phyloP scores from a whole-genome alignment of 2,888 invertebrate species.

The Lasioglossum malachurum region DNA sequence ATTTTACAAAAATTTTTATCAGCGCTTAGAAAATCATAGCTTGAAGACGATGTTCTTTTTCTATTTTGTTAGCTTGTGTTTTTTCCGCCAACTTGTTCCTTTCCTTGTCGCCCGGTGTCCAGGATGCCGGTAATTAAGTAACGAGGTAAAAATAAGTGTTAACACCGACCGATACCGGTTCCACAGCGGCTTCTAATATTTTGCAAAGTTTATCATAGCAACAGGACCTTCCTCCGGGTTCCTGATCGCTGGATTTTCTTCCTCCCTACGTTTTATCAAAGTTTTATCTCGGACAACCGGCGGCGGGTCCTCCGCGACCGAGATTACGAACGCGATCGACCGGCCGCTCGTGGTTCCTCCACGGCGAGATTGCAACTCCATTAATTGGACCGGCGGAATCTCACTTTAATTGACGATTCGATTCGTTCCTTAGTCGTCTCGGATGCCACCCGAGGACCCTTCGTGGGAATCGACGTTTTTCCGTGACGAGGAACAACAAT shows the following conservation, averaged over 20 bases:
- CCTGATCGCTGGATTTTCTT: neutral
- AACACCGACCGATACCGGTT: constrained; percentile 57
- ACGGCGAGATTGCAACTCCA: constrained; percentile 23
- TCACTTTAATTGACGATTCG: constrained; percentile 35
- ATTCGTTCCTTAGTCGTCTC: constrained; percentile 7
- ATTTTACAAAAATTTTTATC: too few relatives aligned
- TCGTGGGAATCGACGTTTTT: neutral
- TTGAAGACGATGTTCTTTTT: neutral
- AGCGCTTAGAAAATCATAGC: too few relatives aligned
- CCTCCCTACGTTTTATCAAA: neutral
- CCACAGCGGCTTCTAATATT: constrained; percentile 51
- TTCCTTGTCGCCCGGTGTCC: constrained; percentile 58
- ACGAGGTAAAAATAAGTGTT: constrained; percentile 64
- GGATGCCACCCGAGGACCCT: neutral
- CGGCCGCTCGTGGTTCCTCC: neutral
- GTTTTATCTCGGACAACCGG: neutral
- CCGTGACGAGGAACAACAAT: neutral
- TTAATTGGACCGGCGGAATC: constrained; percentile 44
- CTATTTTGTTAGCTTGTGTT: neutral
- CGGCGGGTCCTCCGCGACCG: neutral
- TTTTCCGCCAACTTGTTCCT: constrained; percentile 41
- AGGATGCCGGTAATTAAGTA: constrained; percentile 61
- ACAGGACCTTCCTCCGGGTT: neutral
- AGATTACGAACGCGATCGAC: neutral
- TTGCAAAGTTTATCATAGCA: constrained; percentile 55